A percentile compares a stretch with the other conserved stretches of the same genome.
Evolutionary conservation across 92 coral and sea anemone genomes (phyloP).

Genomic region (Metridium senile): DNA sequence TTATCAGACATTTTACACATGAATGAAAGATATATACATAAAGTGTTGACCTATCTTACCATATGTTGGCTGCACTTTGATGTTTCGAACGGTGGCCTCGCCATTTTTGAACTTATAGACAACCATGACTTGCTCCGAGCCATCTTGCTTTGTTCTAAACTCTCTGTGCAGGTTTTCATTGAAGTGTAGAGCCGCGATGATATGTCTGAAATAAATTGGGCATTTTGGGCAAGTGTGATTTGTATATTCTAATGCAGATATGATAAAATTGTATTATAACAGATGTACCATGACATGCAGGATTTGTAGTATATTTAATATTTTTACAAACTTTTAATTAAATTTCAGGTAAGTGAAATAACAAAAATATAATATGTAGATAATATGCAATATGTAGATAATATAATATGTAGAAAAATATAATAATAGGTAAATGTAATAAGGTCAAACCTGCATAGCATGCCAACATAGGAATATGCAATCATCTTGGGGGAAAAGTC

Average conservation of each 20-base stretch:
- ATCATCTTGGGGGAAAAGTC: slow-evolving; percentile 50
- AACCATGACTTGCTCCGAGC: slow-evolving; percentile 18
- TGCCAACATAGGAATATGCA: slow-evolving; percentile 35
- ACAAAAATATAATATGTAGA: too few relatives aligned
- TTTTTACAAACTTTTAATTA: background rate
- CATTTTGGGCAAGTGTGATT: too few relatives aligned
- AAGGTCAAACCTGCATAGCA: slow-evolving; percentile 34
- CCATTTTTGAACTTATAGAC: slow-evolving; percentile 23
- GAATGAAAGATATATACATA: too few relatives aligned
- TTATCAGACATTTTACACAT: too few relatives aligned
- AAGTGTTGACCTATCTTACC: too few relatives aligned
- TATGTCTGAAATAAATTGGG: slow-evolving; percentile 16
- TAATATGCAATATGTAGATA: too few relatives aligned
- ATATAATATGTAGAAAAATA: too few relatives aligned
- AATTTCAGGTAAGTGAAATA: too few relatives aligned
- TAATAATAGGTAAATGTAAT: background rate
- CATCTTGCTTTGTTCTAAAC: slow-evolving; percentile 6
- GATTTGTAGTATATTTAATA: background rate
- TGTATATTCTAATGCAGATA: too few relatives aligned
- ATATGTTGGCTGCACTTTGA: slow-evolving; percentile 19
- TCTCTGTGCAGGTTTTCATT: slow-evolving; percentile 33
- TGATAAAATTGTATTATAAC: too few relatives aligned
- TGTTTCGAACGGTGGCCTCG: slow-evolving; percentile 23
- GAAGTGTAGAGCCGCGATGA: slow-evolving; percentile 31
- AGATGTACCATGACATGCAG: too few relatives aligned